A percentile compares a stretch with the other conserved stretches of the same genome.
These are phyloP conservation scores for Drosophila subquinaria DNA, from an alignment of 2,888 invertebrate genomes.

Conservation along the genomic window DNA sequence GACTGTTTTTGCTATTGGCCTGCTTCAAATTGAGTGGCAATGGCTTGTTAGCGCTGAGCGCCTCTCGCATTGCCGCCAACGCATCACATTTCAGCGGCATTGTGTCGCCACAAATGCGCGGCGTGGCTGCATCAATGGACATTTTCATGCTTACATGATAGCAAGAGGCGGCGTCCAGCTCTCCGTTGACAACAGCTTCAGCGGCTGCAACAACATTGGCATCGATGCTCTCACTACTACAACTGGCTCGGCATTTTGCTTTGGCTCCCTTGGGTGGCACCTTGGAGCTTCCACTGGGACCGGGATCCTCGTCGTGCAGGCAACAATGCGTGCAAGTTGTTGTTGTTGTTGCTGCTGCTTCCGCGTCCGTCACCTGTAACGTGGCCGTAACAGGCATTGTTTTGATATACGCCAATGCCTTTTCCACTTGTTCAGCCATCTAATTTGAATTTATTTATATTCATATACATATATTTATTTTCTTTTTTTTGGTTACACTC, in stretches of 20 bases:
- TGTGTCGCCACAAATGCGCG: conserved; percentile 59
- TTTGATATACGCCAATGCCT: conserved; percentile 63
- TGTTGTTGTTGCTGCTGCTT: conserved; percentile 3
- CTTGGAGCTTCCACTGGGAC: conserved; percentile 30
- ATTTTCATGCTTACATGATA: conserved; percentile 76
- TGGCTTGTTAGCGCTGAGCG: conserved; percentile 54
- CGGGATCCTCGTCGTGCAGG: conserved; percentile 35
- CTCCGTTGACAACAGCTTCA: conserved; percentile 67
- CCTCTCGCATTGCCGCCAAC: conserved; percentile 56
- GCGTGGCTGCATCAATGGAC: conserved; percentile 69
- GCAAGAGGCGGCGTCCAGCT: conserved; percentile 65
- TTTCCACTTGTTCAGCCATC: conserved; percentile 69
- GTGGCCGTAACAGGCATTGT: conserved; percentile 41
- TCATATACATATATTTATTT: conserved; percentile 19
- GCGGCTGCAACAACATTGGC: conserved; percentile 51
- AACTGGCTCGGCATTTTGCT: conserved; percentile 12
- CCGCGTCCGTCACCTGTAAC: conserved; percentile 41
- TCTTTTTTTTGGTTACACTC: conserved; percentile 30
- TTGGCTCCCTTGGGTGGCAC: conserved; percentile 38
- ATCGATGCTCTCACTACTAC: conserved; percentile 31
- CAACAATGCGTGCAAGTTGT: conserved; percentile 47
- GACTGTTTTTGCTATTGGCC: conserved; percentile 30
- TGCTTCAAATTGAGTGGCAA: conserved; percentile 54
- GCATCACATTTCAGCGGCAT: conserved; percentile 66
- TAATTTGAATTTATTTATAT: conserved; percentile 25